phyloP scores from a whole-genome alignment of 2,888 invertebrate genomes.

The Cheilosia soror region DNA sequence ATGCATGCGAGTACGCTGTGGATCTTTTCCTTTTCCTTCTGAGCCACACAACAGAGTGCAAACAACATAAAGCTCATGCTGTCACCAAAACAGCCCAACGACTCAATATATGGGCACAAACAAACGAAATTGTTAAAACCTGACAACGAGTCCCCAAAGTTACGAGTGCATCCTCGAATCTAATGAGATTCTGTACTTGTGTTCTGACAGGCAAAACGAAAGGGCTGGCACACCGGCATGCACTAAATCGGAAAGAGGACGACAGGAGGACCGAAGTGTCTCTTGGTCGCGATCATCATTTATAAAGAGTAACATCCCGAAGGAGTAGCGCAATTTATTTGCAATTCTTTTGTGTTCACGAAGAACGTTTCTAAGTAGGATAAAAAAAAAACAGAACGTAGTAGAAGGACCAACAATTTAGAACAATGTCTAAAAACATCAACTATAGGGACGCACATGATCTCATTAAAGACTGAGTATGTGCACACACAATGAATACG shows the following conservation, averaged over 20 bases:
- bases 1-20: constrained; percentile 44
- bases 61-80: background rate
- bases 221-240: constrained; percentile 19
- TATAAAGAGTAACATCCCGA: constrained; percentile 54
- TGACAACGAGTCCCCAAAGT: constrained; percentile 33
- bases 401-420: constrained; percentile 22
- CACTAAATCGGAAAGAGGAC: constrained; percentile 27
- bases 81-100: background rate
- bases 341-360: constrained; percentile 60
- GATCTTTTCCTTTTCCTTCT: constrained; percentile 21
- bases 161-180: constrained; percentile 61
- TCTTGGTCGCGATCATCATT: constrained; percentile 46
- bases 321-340: constrained; percentile 65
- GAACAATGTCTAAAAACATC: constrained; percentile 50
- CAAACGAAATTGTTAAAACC: constrained; percentile 29
- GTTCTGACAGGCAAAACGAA: constrained; percentile 39
- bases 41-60: background rate
- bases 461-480: constrained; percentile 69
- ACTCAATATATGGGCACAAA: constrained; percentile 39
- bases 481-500: constrained; percentile 67
- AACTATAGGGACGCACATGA: constrained; percentile 68
- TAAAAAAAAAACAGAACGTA: background rate
- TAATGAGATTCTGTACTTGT: constrained; percentile 69
- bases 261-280: constrained; percentile 16
- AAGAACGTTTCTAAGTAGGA: constrained; percentile 11